phyloP scores from a whole-genome alignment of 2,888 invertebrate species.

The Notodonta ziczac region DNA sequence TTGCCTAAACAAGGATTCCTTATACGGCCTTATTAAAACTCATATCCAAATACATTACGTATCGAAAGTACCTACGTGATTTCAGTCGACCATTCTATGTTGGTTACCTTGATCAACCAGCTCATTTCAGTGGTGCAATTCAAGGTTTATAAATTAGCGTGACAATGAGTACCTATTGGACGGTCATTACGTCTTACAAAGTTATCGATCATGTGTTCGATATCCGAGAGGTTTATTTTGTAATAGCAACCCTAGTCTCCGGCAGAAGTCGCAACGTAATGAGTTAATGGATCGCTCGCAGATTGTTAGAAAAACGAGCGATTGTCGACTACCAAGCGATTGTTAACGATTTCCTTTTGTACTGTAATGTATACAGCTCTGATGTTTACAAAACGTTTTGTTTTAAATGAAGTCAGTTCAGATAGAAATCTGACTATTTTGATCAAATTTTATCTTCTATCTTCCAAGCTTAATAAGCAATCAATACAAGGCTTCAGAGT shows the following conservation, averaged over 20 bases:
- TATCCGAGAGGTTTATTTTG: no score
- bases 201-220: no score
- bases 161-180: no score
- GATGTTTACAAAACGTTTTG: not conserved
- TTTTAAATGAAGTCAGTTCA: not conserved
- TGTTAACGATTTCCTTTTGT: not conserved
- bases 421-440: not conserved
- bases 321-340: not conserved
- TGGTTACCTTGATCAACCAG: no score
- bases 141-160: no score
- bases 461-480: not conserved
- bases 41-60: no score
- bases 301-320: not conserved
- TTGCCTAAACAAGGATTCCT: no score
- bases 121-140: no score
- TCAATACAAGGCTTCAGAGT: not conserved
- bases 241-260: not conserved
- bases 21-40: no score
- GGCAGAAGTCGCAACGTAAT: not conserved
- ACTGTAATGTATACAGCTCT: not conserved
- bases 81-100: no score
- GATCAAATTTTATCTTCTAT: not conserved
- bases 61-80: no score
- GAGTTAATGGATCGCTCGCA: slow-evolving; percentile 1
- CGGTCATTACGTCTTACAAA: no score